Percentiles rank a stretch among this genome's conserved stretches.
phyloP scores from a whole-genome alignment of 2,888 invertebrate genomes.

The Digitonthophagus gazella region DNA sequence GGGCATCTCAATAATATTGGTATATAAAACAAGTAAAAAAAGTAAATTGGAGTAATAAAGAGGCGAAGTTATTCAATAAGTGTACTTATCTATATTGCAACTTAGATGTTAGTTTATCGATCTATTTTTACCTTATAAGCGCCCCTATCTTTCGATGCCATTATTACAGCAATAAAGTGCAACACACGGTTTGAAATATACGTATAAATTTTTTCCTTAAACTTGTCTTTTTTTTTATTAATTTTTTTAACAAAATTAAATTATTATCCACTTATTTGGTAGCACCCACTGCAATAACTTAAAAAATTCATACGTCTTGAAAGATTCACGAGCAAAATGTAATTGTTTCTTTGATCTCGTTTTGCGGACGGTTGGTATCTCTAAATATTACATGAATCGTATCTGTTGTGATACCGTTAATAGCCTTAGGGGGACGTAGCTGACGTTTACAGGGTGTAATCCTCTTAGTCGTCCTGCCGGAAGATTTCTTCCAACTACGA shows the following conservation, averaged over 20 bases:
- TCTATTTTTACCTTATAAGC: too few species aligned
- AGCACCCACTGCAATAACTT: too few species aligned
- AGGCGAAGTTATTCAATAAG: background rate
- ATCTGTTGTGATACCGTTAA: constrained; percentile 29
- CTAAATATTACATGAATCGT: constrained; percentile 16
- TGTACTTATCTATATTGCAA: background rate
- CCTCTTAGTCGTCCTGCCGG: background rate
- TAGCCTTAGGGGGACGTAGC: constrained; percentile 23
- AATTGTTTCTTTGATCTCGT: constrained; percentile 16
- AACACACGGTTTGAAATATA: too few species aligned
- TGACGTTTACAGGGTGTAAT: constrained; percentile 13
- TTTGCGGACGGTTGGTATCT: background rate
- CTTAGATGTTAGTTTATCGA: background rate
- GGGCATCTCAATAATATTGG: background rate
- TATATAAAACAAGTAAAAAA: background rate
- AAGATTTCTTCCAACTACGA: background rate
- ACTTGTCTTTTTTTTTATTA: too few species aligned
- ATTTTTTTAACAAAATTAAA: too few species aligned
- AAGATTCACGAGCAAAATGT: constrained; percentile 2
- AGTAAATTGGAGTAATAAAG: too few species aligned
- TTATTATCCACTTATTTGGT: too few species aligned
- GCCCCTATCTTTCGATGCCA: too few species aligned
- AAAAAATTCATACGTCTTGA: too few species aligned
- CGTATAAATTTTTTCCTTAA: too few species aligned
- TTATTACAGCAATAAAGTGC: too few species aligned